These are phyloP conservation scores for Spisula solida DNA, from an alignment of 2,888 invertebrate genomes.

Conservation along the genomic window DNA sequence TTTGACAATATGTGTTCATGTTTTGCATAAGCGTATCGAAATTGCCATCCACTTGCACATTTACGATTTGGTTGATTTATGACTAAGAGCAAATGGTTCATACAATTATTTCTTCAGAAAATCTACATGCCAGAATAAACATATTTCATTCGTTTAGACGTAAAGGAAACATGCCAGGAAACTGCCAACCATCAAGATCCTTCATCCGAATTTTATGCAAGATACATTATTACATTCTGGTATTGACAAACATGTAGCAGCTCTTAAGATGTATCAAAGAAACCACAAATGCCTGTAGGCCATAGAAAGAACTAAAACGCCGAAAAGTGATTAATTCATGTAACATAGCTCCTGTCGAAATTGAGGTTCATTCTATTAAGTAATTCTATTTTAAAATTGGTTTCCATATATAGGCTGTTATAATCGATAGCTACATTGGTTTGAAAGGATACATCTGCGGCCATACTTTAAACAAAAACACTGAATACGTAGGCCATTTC, in stretches of 20 bases:
- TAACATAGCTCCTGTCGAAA: conserved; percentile 8
- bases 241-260: neutral
- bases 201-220: neutral
- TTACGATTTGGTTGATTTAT: conserved; percentile 7
- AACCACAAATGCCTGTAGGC: neutral
- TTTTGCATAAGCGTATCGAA: neutral
- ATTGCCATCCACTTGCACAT: neutral
- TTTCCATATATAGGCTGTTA: conserved; percentile 2
- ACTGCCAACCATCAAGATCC: neutral
- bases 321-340: neutral
- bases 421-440: neutral
- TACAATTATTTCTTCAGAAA: neutral
- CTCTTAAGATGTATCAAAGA: neutral
- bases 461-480: neutral
- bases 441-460: neutral
- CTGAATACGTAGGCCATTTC: neutral
- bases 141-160: neutral
- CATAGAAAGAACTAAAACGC: neutral
- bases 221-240: neutral
- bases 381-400: conserved; percentile 17
- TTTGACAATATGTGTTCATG: neutral
- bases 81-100: neutral
- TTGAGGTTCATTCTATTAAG: neutral
- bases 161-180: neutral
- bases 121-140: neutral